Conservation (phyloP, 2,113 vertebrate genomes). For the Poeciliopsis turrubarensis region DNA sequence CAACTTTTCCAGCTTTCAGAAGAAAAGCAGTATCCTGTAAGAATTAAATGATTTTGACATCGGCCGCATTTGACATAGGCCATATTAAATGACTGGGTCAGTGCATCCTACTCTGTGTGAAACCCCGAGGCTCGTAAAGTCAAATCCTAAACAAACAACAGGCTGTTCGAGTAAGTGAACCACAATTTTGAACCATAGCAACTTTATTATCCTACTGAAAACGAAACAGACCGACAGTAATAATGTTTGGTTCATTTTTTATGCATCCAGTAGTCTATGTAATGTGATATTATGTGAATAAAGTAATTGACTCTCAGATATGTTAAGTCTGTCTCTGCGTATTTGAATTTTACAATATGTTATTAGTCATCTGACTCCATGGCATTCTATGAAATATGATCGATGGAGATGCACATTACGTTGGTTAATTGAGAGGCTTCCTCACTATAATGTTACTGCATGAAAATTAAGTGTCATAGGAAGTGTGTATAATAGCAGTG, state of each 20-base stretch:
- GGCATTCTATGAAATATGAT: not conserved
- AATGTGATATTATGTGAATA: not conserved
- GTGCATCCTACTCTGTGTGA: no score
- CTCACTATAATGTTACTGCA: not conserved
- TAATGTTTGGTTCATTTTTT: not conserved
- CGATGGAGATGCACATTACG: not conserved
- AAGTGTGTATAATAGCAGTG: not conserved
- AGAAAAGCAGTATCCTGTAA: no score
- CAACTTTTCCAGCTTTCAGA: not conserved
- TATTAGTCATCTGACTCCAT: not conserved
- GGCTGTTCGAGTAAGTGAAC: no score
- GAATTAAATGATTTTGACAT: no score
- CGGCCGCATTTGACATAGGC: no score
- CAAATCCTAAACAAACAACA: no score
- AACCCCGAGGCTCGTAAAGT: no score
- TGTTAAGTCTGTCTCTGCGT: not conserved
- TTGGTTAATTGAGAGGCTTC: not conserved
- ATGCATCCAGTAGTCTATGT: not conserved
- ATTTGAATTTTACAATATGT: not conserved
- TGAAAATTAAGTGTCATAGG: slow-evolving; percentile 1
- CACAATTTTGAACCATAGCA: no score
- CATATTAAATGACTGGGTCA: no score
- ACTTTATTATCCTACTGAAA: no score
- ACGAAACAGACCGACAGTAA: no score
- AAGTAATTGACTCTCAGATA: not conserved